Evolutionary conservation across 2,797 vertebrate species (phyloP).

Genomic region (Hippocampus kuda): DNA sequence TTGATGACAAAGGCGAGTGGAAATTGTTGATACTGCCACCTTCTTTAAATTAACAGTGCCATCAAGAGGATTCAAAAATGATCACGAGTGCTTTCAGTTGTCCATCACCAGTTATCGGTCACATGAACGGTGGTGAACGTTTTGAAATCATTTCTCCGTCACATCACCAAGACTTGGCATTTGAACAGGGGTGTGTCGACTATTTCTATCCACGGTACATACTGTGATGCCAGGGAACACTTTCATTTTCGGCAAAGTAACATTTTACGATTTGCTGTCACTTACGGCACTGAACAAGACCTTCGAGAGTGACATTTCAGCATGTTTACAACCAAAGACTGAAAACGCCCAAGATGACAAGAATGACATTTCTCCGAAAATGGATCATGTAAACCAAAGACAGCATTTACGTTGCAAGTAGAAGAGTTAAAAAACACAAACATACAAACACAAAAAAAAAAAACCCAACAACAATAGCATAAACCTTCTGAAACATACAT

Average conservation of each 20-base stretch:
- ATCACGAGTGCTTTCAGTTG: no score
- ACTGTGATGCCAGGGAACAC: neutral
- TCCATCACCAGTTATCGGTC: no score
- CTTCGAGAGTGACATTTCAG: neutral
- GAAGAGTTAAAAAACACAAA: slow-evolving; percentile 16
- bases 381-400: slow-evolving; percentile 12
- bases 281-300: neutral
- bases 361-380: slow-evolving; percentile 10
- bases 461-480: slow-evolving; percentile 21
- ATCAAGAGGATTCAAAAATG: no score
- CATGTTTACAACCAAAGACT: slow-evolving; percentile 12
- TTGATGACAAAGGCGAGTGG: no score
- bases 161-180: neutral
- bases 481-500: slow-evolving; percentile 44
- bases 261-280: neutral
- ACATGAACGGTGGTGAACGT: no score
- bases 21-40: no score
- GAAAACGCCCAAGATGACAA: slow-evolving; percentile 33
- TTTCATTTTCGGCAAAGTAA: neutral
- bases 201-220: neutral
- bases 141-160: no score
- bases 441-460: no score
- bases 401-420: neutral
- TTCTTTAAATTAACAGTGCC: no score
- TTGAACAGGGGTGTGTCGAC: neutral